phyloP scores from a whole-genome alignment of 2,797 vertebrate genomes.

The Crocodylus rhombifer region DNA sequence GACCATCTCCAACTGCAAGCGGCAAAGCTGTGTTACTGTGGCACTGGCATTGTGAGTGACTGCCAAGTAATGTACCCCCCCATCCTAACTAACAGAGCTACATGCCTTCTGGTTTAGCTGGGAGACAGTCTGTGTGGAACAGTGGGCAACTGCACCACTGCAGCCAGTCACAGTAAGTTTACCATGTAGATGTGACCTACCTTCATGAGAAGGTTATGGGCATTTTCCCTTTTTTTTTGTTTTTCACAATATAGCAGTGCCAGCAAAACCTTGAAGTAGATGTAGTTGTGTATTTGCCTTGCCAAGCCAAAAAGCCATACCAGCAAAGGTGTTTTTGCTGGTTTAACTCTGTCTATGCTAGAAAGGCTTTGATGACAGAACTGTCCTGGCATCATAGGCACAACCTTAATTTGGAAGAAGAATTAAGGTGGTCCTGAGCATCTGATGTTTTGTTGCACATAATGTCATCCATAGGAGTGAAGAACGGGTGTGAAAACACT shows the following conservation, averaged over 20 bases:
- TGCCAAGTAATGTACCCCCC: too few species aligned
- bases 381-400: background rate
- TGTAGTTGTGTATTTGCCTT: background rate
- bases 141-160: too few species aligned
- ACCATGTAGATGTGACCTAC: too few species aligned
- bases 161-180: too few species aligned
- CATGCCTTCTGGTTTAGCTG: background rate
- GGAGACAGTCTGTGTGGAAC: background rate
- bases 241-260: rapidly evolving
- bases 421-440: background rate
- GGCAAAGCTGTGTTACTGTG: too few species aligned
- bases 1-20: too few species aligned
- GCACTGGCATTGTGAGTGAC: too few species aligned
- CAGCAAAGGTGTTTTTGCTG: background rate
- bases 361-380: background rate
- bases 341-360: background rate
- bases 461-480: background rate
- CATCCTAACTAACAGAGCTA: too few species aligned
- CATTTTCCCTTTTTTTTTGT: too few species aligned
- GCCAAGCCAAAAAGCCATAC: rapidly evolving
- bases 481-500: background rate
- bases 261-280: background rate
- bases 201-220: too few species aligned
- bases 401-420: background rate
- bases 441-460: background rate